phyloP scores from a whole-genome alignment of 2,888 invertebrate genomes.

The Xylophagus ater region DNA sequence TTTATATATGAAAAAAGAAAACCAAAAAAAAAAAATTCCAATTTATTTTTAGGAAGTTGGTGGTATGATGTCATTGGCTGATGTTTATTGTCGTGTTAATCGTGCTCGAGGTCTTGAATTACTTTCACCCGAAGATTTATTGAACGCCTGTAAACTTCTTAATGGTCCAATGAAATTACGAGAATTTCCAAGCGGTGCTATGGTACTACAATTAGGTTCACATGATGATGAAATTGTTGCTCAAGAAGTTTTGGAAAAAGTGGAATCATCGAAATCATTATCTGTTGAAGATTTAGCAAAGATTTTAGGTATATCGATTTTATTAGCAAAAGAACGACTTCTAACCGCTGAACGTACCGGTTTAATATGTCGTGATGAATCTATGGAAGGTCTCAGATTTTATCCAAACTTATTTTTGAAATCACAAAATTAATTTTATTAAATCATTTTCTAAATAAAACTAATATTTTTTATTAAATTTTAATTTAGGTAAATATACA shows the following conservation, averaged over 20 bases:
- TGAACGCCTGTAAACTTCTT: slow-evolving; percentile 72
- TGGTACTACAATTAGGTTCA: slow-evolving; percentile 75
- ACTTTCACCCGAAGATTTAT: slow-evolving; percentile 91
- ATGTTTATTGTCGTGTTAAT: slow-evolving; percentile 94
- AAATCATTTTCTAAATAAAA: neutral
- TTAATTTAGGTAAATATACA: too few relatives aligned
- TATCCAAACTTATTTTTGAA: slow-evolving; percentile 78
- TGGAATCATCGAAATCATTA: slow-evolving; percentile 56
- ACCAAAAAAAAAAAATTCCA: neutral
- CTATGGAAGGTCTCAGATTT: slow-evolving; percentile 87
- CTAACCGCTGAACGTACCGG: slow-evolving; percentile 78
- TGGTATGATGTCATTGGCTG: slow-evolving; percentile 93
- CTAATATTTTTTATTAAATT: too few relatives aligned
- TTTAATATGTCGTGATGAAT: slow-evolving; percentile 85
- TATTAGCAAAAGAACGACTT: slow-evolving; percentile 82
- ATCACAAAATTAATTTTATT: neutral
- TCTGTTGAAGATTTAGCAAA: slow-evolving; percentile 83
- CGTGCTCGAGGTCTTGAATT: slow-evolving; percentile 92
- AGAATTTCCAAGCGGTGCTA: slow-evolving; percentile 89
- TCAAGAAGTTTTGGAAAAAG: slow-evolving; percentile 49
- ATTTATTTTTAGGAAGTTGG: slow-evolving; percentile 58
- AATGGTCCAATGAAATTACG: slow-evolving; percentile 63
- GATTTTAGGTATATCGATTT: slow-evolving; percentile 69
- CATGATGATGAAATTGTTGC: slow-evolving; percentile 62
- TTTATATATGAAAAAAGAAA: neutral